Base-by-base conservation (phyloP, 1,140 invertebrate species). In the Caerostris darwini region DNA sequence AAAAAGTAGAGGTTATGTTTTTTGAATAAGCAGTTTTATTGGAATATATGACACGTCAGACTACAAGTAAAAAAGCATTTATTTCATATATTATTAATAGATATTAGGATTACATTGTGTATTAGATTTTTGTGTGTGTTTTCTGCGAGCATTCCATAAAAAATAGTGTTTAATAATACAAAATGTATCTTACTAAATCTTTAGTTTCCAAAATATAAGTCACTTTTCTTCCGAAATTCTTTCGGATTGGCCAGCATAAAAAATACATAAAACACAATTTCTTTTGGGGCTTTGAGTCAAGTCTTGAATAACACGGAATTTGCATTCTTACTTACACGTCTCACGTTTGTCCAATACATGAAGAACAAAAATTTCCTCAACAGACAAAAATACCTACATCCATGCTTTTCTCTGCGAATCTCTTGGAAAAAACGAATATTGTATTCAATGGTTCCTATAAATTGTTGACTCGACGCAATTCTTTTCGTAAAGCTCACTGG, bases 221-320 rank as follows among this genome's bases (percentile, higher is more conserved):
- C 71, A 77, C 50, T 53, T 77, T 77, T 77, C 8, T 50, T 50
- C 71, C 53, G 12, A 50, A 10, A 5, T 77, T 50, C 50, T 50
- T 8, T 34, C 69, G 34, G 19, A 50, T 53, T 12, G 82, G 6
- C 4, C 17, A 34, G 34, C 54, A 83, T 83, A 83, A 57, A 83
- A 34, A 83, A 83, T 83, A 58, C 14, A 83, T 83, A 83, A 83
- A 83, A 57, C 56, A 8, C 82, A 83, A 83, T 83, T 83, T 58
- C 54, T 83, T 57, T 83, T 58, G 54, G 56, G 56, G 82, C 19
- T 82, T 57, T 58, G 82, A 83, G 82, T 57, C 54, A 34, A 14
- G 82, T 57, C 54, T n/a, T 57, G 82, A 83, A 83, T 83, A 83
- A 83, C 54, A 83, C n/a, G 54, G 82, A 83, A 83, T 83, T 83